phyloP scores from a whole-genome alignment of 2,113 vertebrate genomes.

The Brachypodius melanocephalos region DNA sequence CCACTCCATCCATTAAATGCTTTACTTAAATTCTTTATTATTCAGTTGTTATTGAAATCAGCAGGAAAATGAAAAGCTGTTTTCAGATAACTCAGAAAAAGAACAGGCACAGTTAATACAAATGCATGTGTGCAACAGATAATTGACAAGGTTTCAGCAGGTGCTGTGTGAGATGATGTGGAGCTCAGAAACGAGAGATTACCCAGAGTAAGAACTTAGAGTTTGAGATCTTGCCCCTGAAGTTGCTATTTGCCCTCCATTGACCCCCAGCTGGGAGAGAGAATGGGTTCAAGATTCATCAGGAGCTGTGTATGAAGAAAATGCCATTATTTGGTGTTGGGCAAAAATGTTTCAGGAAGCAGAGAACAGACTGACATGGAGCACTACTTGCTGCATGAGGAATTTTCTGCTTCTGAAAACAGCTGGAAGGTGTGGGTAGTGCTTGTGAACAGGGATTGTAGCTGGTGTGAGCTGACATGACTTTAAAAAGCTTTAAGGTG shows the following conservation, averaged over 20 bases:
- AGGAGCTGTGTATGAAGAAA: not conserved
- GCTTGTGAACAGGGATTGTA: not conserved
- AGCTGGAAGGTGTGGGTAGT: not conserved
- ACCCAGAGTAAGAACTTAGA: not conserved
- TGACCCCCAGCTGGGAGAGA: not conserved
- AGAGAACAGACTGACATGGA: not conserved
- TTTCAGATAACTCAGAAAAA: not conserved
- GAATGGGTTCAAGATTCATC: not conserved
- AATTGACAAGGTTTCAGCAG: not conserved
- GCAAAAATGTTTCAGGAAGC: not conserved
- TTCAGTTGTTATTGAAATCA: not conserved
- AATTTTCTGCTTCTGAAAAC: not conserved
- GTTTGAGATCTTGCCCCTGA: not conserved
- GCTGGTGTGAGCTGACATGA: not conserved
- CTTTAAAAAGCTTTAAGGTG: not conserved
- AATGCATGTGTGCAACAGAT: not conserved
- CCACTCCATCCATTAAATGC: not conserved
- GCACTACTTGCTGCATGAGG: not conserved
- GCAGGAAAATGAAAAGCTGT: not conserved
- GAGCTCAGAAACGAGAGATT: not conserved
- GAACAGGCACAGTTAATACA: not conserved
- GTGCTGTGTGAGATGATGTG: not conserved
- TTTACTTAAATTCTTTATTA: constrained; percentile 2
- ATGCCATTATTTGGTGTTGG: not conserved
- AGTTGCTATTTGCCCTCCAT: not conserved